Base-by-base conservation (phyloP, 2,888 invertebrate species). In the Scelioninae gen. 1 region DNA sequence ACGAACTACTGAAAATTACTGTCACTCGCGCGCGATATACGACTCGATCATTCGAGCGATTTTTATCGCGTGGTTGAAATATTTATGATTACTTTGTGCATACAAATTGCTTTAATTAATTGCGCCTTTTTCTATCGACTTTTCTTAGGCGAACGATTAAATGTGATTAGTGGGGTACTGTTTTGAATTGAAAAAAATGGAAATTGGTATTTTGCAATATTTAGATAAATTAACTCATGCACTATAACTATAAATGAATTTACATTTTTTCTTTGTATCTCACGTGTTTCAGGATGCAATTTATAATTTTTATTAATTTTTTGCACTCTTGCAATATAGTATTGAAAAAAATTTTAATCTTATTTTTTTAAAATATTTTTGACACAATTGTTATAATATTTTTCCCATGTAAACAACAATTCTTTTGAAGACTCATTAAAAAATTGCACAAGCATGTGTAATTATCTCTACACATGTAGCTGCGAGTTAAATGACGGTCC, bases 391-490 rank as follows among this genome's bases (percentile, higher is more conserved):
- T 23, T 23, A 23, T 23, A 23, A 23, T 2, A 23, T 45, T 45
- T 45, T 45, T 8, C 13, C 6, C n/a, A 34, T 9, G 32, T 15
- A 10, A 11, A 55, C 31, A 65, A 51, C 63, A 49, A 38, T 65
- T 65, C 49, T 29, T 16, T 23, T 16, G 7, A 32, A 56, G 32
- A 34, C 45, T 55, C 8, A 47, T 63, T 55, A 62, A 78, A 71
- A 78, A 71, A 71, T 77, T 65, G 78, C 58, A 10, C 71, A 29
- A 63, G 47, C 79, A 31, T 79, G 79, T 79, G 60, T 66, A 79
- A 79, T 79, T 66, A 72, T 79, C 66, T 40, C 32, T 79, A 79
- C 79, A 79, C 72, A 55, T 79, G 79, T 79, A 69, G 55, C 62
- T 60, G 62, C 68, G 55, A 68, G 62, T 74, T 80, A 80, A 80